Percentiles rank a stretch among this genome's conserved stretches.
These are phyloP conservation scores for Colletes latitarsis DNA, from an alignment of 1,140 invertebrate genomes.

Conservation along the genomic window DNA sequence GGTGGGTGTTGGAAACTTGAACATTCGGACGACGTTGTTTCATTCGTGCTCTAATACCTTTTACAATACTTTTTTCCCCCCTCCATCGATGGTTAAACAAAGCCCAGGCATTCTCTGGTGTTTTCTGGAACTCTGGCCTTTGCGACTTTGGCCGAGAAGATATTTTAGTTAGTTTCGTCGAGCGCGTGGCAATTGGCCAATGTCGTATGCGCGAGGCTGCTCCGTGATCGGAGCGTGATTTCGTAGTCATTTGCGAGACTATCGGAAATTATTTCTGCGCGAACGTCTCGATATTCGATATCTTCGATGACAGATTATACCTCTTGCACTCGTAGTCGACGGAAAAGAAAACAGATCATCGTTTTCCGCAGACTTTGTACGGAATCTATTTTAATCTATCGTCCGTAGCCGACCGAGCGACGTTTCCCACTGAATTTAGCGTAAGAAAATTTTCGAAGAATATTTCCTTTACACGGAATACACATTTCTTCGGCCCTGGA, in stretches of 20 bases:
- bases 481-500: not conserved
- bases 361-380: too few relatives aligned
- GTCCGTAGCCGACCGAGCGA: not conserved
- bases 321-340: not conserved
- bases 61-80: not conserved
- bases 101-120: not conserved
- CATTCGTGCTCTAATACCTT: not conserved
- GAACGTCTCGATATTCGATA: not conserved
- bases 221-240: conserved; percentile 30
- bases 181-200: conserved; percentile 61
- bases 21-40: not conserved
- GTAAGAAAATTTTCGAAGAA: not conserved
- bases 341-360: not conserved
- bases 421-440: too few relatives aligned
- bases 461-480: not conserved
- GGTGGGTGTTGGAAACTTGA: not conserved
- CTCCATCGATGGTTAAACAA: conserved; percentile 4
- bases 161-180: conserved; percentile 56
- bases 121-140: conserved; percentile 56
- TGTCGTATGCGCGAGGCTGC: conserved; percentile 45
- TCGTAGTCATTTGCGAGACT: not conserved
- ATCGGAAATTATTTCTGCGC: not conserved
- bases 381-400: not conserved
- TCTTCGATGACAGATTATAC: not conserved
- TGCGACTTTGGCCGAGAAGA: conserved; percentile 64